phyloP scores from a whole-genome alignment of 1,140 invertebrate genomes.

The Hylaeus anthracinus region DNA sequence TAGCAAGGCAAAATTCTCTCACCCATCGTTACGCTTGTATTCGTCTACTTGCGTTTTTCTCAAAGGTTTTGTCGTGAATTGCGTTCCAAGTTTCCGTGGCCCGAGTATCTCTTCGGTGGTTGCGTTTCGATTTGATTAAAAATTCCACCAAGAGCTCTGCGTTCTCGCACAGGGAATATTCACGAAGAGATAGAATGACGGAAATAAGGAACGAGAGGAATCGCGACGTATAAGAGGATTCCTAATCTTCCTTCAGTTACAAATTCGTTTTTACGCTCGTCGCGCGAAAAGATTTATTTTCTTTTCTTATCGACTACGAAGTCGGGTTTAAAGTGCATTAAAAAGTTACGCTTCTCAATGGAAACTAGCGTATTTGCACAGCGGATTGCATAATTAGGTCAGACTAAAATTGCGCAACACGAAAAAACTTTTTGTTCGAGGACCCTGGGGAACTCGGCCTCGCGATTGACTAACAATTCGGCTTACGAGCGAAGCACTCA shows the following conservation, averaged over 20 bases:
- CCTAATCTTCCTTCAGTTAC: conserved; percentile 27
- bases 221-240: conserved; percentile 23
- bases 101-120: no score
- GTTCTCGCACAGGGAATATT: not conserved
- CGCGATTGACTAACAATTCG: no score
- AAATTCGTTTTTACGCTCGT: conserved; percentile 26
- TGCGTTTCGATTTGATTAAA: not conserved
- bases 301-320: not conserved
- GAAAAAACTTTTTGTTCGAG: no score
- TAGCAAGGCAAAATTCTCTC: not conserved
- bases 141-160: not conserved
- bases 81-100: no score
- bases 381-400: not conserved
- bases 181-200: not conserved
- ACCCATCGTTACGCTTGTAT: not conserved
- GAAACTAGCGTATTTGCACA: not conserved
- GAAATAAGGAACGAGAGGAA: no score
- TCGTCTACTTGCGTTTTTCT: not conserved
- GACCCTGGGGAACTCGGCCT: no score
- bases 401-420: no score
- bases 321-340: conserved; percentile 31
- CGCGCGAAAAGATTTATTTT: conserved; percentile 6
- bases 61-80: no score
- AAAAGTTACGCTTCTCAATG: not conserved
- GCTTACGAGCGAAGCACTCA: no score